phyloP scores from a whole-genome alignment of 1,140 invertebrate genomes.

The Stegodyphus dumicola region DNA sequence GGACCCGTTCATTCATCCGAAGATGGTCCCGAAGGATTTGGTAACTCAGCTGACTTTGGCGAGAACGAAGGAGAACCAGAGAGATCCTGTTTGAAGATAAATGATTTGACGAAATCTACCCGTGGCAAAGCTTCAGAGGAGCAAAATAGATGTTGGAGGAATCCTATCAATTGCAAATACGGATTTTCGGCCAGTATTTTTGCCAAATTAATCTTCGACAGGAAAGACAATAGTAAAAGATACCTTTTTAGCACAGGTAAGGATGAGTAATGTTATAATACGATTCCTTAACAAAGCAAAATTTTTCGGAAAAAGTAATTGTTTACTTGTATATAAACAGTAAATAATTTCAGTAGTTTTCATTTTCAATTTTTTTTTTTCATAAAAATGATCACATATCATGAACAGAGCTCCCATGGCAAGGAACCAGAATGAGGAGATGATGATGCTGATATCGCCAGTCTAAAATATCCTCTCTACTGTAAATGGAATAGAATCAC shows the following conservation, averaged over 20 bases:
- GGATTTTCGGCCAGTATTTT: conserved; percentile 47
- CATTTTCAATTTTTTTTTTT: too few relatives aligned
- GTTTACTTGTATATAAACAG: too few relatives aligned
- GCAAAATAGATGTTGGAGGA: conserved; percentile 48
- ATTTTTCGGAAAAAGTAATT: too few relatives aligned
- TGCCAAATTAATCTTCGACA: conserved; percentile 25
- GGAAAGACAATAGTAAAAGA: conserved; percentile 33
- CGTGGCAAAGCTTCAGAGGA: conserved; percentile 33
- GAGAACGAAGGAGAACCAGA: conserved; percentile 43
- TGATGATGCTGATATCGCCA: too few relatives aligned
- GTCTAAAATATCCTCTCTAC: too few relatives aligned
- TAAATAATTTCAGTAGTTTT: too few relatives aligned
- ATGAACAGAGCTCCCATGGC: too few relatives aligned
- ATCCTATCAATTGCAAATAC: conserved; percentile 40
- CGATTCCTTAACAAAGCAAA: too few relatives aligned
- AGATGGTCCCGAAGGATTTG: conserved; percentile 49
- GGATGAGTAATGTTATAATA: not conserved
- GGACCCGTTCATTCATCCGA: conserved; percentile 32
- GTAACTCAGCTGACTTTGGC: conserved; percentile 34
- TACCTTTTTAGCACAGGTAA: conserved; percentile 57
- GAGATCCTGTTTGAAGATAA: conserved; percentile 41
- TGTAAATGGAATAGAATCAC: too few relatives aligned
- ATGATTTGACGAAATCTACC: conserved; percentile 12
- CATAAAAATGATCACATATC: too few relatives aligned
- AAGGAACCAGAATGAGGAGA: too few relatives aligned